phyloP scores from a whole-genome alignment of 2,888 invertebrate species.

The Girardia tigrina region DNA sequence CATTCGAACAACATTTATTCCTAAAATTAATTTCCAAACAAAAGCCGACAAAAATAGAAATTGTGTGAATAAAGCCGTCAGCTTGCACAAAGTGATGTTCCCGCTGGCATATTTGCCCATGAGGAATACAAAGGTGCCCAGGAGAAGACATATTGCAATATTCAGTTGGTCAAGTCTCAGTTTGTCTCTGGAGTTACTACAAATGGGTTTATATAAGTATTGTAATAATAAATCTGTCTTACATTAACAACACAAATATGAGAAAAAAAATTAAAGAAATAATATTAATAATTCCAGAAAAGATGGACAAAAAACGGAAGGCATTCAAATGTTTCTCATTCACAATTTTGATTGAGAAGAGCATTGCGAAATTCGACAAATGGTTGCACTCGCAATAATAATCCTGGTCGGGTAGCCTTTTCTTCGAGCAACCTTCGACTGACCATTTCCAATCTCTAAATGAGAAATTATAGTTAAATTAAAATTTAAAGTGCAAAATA shows the following conservation, averaged over 20 bases:
- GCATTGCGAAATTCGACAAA: background rate
- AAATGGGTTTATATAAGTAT: no score
- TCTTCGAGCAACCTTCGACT: background rate
- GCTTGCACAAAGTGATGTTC: background rate
- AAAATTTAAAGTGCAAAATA: no score
- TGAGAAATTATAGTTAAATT: no score
- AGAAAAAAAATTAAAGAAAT: background rate
- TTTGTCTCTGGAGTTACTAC: conserved; percentile 11
- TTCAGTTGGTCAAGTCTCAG: background rate
- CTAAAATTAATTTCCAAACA: conserved; percentile 17
- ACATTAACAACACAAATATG: background rate
- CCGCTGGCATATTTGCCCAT: background rate
- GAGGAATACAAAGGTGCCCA: background rate
- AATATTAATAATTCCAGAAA: background rate
- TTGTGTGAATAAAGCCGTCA: background rate
- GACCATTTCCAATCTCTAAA: background rate
- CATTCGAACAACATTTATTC: background rate
- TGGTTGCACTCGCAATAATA: background rate
- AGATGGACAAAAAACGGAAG: background rate
- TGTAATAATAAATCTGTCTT: background rate
- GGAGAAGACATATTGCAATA: background rate
- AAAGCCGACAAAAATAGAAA: background rate
- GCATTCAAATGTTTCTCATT: background rate
- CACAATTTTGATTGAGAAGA: background rate
- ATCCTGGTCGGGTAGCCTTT: background rate